Evolutionary conservation across 2,113 vertebrate genomes (phyloP).

Genomic region (Labeo catla): DNA sequence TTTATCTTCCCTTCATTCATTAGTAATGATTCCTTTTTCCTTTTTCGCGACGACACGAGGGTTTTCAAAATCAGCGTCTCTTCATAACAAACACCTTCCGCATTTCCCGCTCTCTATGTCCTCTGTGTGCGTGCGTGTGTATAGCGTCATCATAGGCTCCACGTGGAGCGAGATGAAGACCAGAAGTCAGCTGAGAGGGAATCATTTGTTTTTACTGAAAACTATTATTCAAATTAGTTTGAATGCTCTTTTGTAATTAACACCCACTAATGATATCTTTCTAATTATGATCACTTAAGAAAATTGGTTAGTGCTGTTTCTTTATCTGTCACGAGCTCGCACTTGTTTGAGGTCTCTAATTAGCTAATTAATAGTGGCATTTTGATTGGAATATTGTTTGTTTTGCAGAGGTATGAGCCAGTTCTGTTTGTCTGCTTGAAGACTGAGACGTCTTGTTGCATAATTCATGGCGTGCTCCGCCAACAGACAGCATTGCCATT

Average conservation of each 20-base stretch:
- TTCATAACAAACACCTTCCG: slow-evolving; percentile 67
- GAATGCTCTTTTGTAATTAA: slow-evolving; percentile 47
- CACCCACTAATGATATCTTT: slow-evolving; percentile 50
- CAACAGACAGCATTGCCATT: slow-evolving; percentile 71
- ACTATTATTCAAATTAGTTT: slow-evolving; percentile 19
- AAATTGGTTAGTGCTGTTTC: slow-evolving; percentile 49
- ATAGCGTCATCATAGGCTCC: slow-evolving; percentile 1
- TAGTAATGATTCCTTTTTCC: slow-evolving; percentile 76
- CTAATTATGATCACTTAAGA: slow-evolving; percentile 50
- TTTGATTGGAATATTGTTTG: slow-evolving; percentile 73
- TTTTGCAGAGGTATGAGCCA: slow-evolving; percentile 65
- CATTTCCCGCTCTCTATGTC: slow-evolving; percentile 20
- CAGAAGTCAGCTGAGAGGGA: not conserved
- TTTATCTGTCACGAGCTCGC: slow-evolving; percentile 59
- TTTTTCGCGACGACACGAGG: slow-evolving; percentile 67
- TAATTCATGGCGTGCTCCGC: slow-evolving; percentile 72
- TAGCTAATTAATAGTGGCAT: slow-evolving; percentile 70
- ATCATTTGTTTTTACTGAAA: not conserved
- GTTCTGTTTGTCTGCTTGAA: slow-evolving; percentile 73
- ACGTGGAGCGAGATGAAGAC: slow-evolving; percentile 2
- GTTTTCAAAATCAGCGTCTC: slow-evolving; percentile 75
- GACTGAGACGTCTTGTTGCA: slow-evolving; percentile 70
- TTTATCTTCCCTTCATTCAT: slow-evolving; percentile 78
- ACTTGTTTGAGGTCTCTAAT: slow-evolving; percentile 72
- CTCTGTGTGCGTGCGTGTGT: not conserved